These are phyloP conservation scores for Aratinga solstitialis DNA, from an alignment of 2,797 vertebrate genomes.

Conservation along the genomic window DNA sequence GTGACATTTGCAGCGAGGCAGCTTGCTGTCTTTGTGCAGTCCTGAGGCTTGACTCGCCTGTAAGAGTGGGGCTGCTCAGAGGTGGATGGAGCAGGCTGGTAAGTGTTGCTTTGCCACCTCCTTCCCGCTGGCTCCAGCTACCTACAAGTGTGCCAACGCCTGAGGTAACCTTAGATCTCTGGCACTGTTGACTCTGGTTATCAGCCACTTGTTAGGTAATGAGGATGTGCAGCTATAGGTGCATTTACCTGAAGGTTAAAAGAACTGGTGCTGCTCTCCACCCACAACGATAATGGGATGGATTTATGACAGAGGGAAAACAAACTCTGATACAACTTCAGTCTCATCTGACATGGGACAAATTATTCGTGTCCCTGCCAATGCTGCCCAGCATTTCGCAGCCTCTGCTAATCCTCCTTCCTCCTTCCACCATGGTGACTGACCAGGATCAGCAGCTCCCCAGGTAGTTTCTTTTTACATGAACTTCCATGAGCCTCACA, in stretches of 20 bases:
- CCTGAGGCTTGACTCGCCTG: neutral
- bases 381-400: neutral
- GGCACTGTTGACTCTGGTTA: neutral
- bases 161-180: conserved; percentile 11
- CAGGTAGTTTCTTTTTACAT: neutral
- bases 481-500: neutral
- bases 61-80: fast-evolving
- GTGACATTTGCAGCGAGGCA: neutral
- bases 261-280: neutral
- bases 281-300: neutral
- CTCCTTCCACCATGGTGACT: neutral
- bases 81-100: neutral
- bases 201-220: neutral
- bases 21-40: neutral
- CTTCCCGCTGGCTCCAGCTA: neutral
- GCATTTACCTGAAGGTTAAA: neutral
- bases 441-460: neutral
- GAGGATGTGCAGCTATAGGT: neutral
- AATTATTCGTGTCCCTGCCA: neutral
- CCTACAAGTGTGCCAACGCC: neutral
- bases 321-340: neutral
- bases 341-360: neutral
- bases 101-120: neutral
- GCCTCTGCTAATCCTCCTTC: neutral
- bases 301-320: neutral